phyloP scores from a whole-genome alignment of 2,113 vertebrate species.

The Salvator merianae region DNA sequence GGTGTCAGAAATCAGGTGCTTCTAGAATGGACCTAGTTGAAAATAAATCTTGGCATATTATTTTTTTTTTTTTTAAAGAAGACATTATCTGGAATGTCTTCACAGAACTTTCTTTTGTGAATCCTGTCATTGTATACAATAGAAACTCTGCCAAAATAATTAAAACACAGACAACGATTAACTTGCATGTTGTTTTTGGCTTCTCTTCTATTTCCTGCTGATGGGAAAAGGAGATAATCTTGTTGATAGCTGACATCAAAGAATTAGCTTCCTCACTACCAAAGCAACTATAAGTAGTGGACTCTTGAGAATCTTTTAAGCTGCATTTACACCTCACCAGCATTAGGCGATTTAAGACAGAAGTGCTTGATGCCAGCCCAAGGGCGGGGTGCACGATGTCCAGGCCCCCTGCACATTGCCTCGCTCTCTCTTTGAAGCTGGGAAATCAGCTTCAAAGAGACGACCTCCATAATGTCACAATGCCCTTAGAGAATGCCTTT shows the following conservation, averaged over 20 bases:
- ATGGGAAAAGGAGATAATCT: conserved; percentile 31
- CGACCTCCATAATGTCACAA: background rate
- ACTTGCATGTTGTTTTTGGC: conserved; percentile 44
- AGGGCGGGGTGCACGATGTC: too few relatives aligned
- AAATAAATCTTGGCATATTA: background rate
- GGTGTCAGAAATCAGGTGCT: background rate
- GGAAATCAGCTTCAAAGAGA: too few relatives aligned
- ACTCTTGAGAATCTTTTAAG: background rate
- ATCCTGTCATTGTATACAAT: background rate
- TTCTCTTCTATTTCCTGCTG: conserved; percentile 38
- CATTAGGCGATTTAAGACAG: too few relatives aligned
- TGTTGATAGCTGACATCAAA: conserved; percentile 30
- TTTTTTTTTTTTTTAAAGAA: background rate
- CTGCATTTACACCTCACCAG: too few relatives aligned
- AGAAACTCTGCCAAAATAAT: conserved; percentile 17
- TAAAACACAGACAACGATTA: conserved; percentile 3
- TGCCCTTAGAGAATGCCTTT: background rate
- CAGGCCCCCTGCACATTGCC: too few relatives aligned
- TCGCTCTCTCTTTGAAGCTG: too few relatives aligned
- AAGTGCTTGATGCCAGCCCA: too few relatives aligned
- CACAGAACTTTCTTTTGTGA: background rate
- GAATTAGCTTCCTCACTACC: conserved; percentile 10
- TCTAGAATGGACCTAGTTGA: background rate
- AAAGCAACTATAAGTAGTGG: background rate
- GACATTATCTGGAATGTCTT: background rate